Conservation (phyloP, 2,113 vertebrate species). For the Fukomys damarensis region DNA sequence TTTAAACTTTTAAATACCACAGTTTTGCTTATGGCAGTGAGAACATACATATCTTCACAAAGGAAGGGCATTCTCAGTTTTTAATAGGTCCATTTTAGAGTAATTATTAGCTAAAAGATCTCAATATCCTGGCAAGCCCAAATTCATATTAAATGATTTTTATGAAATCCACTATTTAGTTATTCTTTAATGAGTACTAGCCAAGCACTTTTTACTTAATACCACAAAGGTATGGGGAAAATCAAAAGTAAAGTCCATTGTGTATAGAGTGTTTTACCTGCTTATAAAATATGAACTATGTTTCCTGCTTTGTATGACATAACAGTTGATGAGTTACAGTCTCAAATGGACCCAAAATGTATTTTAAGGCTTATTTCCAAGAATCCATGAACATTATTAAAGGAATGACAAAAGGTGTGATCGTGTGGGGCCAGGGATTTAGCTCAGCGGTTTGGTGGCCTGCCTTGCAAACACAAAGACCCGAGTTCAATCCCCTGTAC, state of each 20-base stretch:
- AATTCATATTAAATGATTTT: slow-evolving; percentile 27
- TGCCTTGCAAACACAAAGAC: no score
- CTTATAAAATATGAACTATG: neutral
- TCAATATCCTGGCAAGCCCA: neutral
- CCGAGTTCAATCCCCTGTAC: no score
- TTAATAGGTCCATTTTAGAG: neutral
- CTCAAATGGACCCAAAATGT: neutral
- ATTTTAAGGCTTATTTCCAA: slow-evolving; percentile 29
- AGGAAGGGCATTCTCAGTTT: neutral
- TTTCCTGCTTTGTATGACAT: neutral
- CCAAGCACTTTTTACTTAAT: neutral
- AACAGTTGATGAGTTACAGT: neutral
- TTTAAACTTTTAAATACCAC: neutral
- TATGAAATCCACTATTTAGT: neutral
- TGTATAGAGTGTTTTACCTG: neutral
- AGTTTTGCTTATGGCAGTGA: neutral
- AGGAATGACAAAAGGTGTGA: slow-evolving; percentile 28
- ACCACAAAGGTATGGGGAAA: neutral
- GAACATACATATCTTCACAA: neutral
- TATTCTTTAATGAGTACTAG: neutral
- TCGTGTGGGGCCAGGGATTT: no score
- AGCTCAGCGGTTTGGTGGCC: no score
- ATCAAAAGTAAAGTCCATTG: neutral
- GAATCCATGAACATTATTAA: neutral
- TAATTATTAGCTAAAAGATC: slow-evolving; percentile 1